Evolutionary conservation across 2,888 invertebrate species (phyloP).

Genomic region (Galeopsomyia nigrocyanea): DNA sequence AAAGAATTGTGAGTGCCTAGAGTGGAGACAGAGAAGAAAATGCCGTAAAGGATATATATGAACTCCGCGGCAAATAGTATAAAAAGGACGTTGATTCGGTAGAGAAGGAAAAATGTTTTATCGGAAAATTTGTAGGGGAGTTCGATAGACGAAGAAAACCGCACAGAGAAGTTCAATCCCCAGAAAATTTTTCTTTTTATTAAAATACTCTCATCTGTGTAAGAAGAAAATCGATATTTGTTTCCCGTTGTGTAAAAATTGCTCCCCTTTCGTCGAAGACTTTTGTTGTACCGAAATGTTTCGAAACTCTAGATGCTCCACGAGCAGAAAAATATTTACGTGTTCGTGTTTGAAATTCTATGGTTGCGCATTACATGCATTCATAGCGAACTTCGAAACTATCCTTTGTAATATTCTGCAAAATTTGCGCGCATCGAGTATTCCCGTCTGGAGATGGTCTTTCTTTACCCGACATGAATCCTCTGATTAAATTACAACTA

Average conservation of each 20-base stretch:
- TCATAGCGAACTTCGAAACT: neutral
- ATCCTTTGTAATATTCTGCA: neutral
- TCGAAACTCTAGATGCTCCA: neutral
- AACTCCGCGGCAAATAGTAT: conserved; percentile 4
- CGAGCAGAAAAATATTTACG: neutral
- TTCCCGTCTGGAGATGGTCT: too few species aligned
- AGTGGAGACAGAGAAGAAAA: neutral
- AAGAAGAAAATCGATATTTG: too few species aligned
- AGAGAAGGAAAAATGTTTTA: neutral
- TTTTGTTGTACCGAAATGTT: too few species aligned
- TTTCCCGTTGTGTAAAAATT: too few species aligned
- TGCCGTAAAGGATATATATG: conserved; percentile 36
- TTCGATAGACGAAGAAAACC: too few species aligned
- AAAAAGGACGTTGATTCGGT: conserved; percentile 20
- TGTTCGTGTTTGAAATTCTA: conserved; percentile 6
- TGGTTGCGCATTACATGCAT: neutral
- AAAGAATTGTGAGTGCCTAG: neutral
- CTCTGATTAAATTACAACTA: neutral
- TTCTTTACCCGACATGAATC: too few species aligned
- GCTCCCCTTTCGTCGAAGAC: too few species aligned
- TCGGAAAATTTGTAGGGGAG: neutral
- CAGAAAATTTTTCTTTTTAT: too few species aligned
- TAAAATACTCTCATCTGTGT: too few species aligned
- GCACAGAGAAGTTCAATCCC: too few species aligned
- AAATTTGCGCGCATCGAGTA: too few species aligned